These are phyloP conservation scores for Aurelia coerulea DNA, from an alignment of 30 jellyfish, hydroid and myxozoan genomes.

Conservation along the genomic window DNA sequence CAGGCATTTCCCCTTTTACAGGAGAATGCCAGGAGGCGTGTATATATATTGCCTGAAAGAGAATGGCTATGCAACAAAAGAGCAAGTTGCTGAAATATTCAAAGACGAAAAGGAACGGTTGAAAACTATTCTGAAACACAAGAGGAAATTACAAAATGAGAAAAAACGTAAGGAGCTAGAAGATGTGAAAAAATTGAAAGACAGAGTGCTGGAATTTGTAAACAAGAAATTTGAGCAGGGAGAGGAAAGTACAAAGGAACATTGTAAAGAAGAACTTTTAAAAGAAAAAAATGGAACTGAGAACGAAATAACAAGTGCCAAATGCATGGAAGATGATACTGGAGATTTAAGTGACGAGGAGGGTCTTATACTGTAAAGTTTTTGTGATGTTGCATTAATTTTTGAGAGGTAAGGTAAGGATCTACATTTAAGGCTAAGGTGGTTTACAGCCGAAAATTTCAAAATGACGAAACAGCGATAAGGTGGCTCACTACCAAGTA, in stretches of 20 bases:
- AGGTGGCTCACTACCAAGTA: too few species aligned
- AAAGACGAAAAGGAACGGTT: slow-evolving; percentile 77
- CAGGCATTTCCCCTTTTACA: slow-evolving; percentile 1
- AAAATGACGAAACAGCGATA: too few species aligned
- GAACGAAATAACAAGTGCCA: background rate
- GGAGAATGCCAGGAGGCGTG: slow-evolving; percentile 95
- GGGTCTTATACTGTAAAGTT: background rate
- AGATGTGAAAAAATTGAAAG: slow-evolving; percentile 12
- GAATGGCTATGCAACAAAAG: slow-evolving; percentile 80
- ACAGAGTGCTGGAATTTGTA: slow-evolving; percentile 30
- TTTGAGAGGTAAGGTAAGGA: too few species aligned
- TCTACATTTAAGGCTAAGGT: too few species aligned
- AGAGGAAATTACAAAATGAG: slow-evolving; percentile 42
- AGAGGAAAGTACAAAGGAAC: background rate
- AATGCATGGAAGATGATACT: background rate
- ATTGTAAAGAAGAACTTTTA: background rate
- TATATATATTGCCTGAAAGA: slow-evolving; percentile 77
- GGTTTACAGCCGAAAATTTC: too few species aligned
- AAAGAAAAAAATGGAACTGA: slow-evolving; percentile 7
- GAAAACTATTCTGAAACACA: slow-evolving; percentile 39
- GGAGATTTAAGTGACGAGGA: background rate
- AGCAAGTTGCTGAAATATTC: slow-evolving; percentile 73
- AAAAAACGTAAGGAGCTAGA: slow-evolving; percentile 45
- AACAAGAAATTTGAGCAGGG: slow-evolving; percentile 9
- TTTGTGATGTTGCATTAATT: background rate